Percentiles rank a stretch among this genome's conserved stretches.
These are phyloP conservation scores for Panagrolaimus sp. DNA, from an alignment of 1,140 invertebrate species.

Conservation along the genomic window DNA sequence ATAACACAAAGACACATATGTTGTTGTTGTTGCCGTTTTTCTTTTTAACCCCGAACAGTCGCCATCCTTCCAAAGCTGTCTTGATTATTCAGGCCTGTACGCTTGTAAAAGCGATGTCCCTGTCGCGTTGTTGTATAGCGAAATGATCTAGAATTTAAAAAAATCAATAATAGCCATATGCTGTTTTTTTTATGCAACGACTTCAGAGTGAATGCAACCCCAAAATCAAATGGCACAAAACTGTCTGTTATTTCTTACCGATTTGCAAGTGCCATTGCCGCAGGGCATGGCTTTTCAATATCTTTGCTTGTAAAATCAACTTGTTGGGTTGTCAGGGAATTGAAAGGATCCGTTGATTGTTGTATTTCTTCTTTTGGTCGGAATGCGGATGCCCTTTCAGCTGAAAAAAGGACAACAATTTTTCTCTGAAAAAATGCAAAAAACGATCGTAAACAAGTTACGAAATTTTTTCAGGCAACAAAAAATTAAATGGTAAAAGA, in stretches of 20 bases:
- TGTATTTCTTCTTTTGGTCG: background rate
- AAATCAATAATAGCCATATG: too few relatives aligned
- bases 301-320: background rate
- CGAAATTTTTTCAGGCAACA: background rate
- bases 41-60: background rate
- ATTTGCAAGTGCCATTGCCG: background rate
- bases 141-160: background rate
- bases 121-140: background rate
- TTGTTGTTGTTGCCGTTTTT: too few relatives aligned
- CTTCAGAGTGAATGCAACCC: too few relatives aligned
- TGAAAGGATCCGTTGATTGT: background rate
- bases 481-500: background rate
- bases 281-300: constrained; percentile 7
- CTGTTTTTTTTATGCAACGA: too few relatives aligned
- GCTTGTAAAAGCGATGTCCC: constrained; percentile 2
- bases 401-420: too few relatives aligned
- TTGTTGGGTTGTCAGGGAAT: background rate
- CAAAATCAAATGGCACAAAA: too few relatives aligned
- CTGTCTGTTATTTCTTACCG: too few relatives aligned
- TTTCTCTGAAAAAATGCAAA: too few relatives aligned
- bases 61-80: constrained; percentile 7
- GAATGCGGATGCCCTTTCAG: background rate
- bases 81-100: background rate
- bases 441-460: too few relatives aligned
- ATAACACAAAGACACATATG: too few relatives aligned